Evolutionary conservation across 2,888 invertebrate genomes (phyloP).

Genomic region (Troides aeacus): DNA sequence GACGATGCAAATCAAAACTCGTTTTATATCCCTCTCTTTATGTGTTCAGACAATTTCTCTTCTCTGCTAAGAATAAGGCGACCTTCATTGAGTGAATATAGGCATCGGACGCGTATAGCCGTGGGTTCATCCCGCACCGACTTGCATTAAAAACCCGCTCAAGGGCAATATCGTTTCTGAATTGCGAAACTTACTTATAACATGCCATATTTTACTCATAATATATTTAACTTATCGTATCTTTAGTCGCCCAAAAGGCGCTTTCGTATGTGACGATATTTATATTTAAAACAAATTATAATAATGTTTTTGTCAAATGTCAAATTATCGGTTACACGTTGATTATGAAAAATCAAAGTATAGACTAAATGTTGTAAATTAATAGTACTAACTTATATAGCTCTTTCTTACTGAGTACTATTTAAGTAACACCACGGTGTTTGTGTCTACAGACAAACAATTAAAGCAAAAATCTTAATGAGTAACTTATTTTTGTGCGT

Average conservation of each 20-base stretch:
- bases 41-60: constrained; percentile 24
- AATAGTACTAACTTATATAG: too few relatives aligned
- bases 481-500: too few relatives aligned
- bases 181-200: constrained; percentile 54
- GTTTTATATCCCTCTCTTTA: constrained; percentile 28
- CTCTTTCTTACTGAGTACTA: too few relatives aligned
- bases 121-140: constrained; percentile 36
- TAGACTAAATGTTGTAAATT: too few relatives aligned
- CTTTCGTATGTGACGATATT: constrained; percentile 19
- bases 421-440: too few relatives aligned
- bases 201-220: constrained; percentile 60
- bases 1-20: constrained; percentile 25
- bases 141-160: constrained; percentile 57
- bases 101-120: constrained; percentile 20
- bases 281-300: background rate
- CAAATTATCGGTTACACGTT: too few relatives aligned
- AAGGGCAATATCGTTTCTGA: constrained; percentile 58
- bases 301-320: too few relatives aligned
- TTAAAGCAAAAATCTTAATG: too few relatives aligned
- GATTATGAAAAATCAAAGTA: too few relatives aligned
- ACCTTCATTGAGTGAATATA: constrained; percentile 32
- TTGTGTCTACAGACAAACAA: too few relatives aligned
- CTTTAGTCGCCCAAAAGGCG: constrained; percentile 54
- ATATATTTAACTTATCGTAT: constrained; percentile 57
- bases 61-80: constrained; percentile 25